Evolutionary conservation across 1,140 invertebrate species (phyloP).

Genomic region (Pomacea maculata): DNA sequence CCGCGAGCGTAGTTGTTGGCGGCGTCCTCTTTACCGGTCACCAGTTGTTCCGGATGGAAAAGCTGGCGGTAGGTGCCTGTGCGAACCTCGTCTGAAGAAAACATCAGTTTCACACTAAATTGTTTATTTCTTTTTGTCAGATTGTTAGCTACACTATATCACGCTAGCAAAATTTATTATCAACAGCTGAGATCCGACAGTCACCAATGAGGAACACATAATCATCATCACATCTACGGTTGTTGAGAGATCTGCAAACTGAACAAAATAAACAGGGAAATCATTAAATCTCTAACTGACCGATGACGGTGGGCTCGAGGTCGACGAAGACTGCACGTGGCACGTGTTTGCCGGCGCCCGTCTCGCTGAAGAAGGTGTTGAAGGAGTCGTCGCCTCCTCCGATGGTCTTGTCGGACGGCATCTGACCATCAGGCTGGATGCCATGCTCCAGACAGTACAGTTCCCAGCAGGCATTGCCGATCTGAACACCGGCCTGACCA

Average conservation of each 20-base stretch:
- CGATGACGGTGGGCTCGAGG: constrained; percentile 82
- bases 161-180: constrained; percentile 68
- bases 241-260: constrained; percentile 61
- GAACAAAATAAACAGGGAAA: constrained; percentile 56
- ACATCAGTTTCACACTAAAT: constrained; percentile 48
- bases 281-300: constrained; percentile 39
- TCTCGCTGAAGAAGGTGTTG: constrained; percentile 91
- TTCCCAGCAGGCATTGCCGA: constrained; percentile 72
- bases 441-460: constrained; percentile 89
- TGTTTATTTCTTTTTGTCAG: constrained; percentile 44
- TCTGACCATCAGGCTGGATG: constrained; percentile 84
- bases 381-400: constrained; percentile 81
- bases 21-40: constrained; percentile 68
- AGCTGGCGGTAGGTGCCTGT: constrained; percentile 72
- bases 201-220: background rate
- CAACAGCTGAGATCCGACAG: background rate
- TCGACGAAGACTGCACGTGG: constrained; percentile 84
- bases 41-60: constrained; percentile 72
- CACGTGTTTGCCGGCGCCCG: constrained; percentile 80
- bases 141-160: constrained; percentile 45
- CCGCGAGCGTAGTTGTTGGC: constrained; percentile 23
- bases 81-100: constrained; percentile 70
- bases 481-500: constrained; percentile 88
- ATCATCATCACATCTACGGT: background rate
- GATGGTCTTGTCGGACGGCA: constrained; percentile 56